A percentile compares a stretch with the other conserved stretches of the same genome.
phyloP scores from a whole-genome alignment of 2,888 invertebrate genomes.

The Cyclophora punctaria region DNA sequence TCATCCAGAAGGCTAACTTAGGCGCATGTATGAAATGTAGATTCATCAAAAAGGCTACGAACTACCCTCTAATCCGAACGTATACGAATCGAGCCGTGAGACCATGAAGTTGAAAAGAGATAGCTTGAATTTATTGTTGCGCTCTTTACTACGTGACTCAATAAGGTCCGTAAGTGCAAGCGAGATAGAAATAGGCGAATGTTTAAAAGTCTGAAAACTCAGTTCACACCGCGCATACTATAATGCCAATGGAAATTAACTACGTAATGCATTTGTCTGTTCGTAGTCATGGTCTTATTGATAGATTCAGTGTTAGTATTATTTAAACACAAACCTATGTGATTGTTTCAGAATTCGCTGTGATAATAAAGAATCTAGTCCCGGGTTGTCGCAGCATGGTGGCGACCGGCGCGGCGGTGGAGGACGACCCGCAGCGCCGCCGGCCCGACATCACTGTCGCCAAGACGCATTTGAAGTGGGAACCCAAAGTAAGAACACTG shows the following conservation, averaged over 20 bases:
- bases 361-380: conserved; percentile 87
- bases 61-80: too few relatives aligned
- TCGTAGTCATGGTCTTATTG: background rate
- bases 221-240: too few relatives aligned
- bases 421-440: conserved; percentile 96
- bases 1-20: too few relatives aligned
- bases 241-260: too few relatives aligned
- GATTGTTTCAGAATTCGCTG: conserved; percentile 83
- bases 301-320: background rate
- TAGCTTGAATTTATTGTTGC: background rate
- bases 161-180: too few relatives aligned
- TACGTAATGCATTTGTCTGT: background rate
- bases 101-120: background rate
- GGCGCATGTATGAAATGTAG: too few relatives aligned
- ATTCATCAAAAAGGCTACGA: too few relatives aligned
- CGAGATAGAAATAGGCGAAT: too few relatives aligned
- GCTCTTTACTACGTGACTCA: background rate
- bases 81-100: too few relatives aligned
- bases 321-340: conserved; percentile 1
- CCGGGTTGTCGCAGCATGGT: conserved; percentile 90
- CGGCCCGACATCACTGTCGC: conserved; percentile 96
- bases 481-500: conserved; percentile 82
- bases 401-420: conserved; percentile 87
- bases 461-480: conserved; percentile 89
- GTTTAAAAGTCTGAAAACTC: too few relatives aligned